phyloP scores from a whole-genome alignment of 2,797 vertebrate genomes.

The Otus scops region DNA sequence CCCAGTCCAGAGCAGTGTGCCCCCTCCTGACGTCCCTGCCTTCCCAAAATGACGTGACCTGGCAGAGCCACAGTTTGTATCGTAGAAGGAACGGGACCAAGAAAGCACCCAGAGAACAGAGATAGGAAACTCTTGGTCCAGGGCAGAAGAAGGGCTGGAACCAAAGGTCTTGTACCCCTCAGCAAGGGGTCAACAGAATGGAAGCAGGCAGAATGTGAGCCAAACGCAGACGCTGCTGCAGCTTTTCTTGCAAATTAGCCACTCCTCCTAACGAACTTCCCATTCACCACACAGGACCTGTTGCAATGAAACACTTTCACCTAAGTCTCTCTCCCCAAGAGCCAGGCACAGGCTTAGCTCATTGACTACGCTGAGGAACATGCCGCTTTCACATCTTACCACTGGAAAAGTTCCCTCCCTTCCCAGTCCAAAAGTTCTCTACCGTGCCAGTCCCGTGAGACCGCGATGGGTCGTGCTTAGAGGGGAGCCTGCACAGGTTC shows the following conservation, averaged over 20 bases:
- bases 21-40: neutral
- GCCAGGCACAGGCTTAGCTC: neutral
- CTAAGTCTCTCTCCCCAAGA: neutral
- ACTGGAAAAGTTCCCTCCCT: neutral
- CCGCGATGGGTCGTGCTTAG: fast-evolving
- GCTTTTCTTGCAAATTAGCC: neutral
- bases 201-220: neutral
- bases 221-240: neutral
- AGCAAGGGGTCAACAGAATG: neutral
- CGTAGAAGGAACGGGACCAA: neutral
- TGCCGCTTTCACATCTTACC: fast-evolving
- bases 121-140: neutral
- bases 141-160: neutral
- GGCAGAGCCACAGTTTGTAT: neutral
- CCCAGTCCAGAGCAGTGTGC: neutral
- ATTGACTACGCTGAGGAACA: neutral
- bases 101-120: neutral
- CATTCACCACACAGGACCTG: neutral
- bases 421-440: neutral
- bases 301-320: neutral
- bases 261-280: neutral
- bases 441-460: fast-evolving
- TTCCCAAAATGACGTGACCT: neutral
- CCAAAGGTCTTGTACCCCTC: neutral
- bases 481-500: fast-evolving